Conservation (phyloP, 2,888 invertebrate genomes). For the Rutpela maculata region DNA sequence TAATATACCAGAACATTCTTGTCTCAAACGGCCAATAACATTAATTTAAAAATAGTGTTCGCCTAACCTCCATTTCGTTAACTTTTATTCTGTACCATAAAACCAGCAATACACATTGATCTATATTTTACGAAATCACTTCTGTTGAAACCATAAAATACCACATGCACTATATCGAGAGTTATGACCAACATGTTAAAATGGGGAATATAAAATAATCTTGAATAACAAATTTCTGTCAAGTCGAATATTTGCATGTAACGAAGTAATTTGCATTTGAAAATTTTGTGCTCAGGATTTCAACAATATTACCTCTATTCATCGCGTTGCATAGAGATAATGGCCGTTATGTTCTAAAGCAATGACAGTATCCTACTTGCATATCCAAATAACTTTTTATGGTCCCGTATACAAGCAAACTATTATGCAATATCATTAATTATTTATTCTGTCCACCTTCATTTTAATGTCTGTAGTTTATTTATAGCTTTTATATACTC, state of each 20-base stretch:
- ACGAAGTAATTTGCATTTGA: slow-evolving; percentile 57
- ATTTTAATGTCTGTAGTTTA: no score
- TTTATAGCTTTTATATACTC: no score
- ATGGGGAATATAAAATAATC: neutral
- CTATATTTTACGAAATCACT: neutral
- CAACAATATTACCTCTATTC: slow-evolving; percentile 40
- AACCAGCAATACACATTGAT: neutral
- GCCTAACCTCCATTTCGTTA: no score
- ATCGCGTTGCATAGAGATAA: slow-evolving; percentile 37
- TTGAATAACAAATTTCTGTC: slow-evolving; percentile 38
- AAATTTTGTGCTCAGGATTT: slow-evolving; percentile 49
- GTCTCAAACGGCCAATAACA: neutral
- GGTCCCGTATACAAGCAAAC: neutral
- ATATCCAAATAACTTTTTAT: slow-evolving; percentile 4
- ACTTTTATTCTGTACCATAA: neutral
- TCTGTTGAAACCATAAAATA: neutral
- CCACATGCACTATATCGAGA: neutral
- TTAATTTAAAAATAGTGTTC: neutral
- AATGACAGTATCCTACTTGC: slow-evolving; percentile 35
- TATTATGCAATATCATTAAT: neutral
- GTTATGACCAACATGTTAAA: neutral
- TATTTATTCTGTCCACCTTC: neutral
- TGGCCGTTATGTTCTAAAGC: slow-evolving; percentile 39
- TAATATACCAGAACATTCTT: neutral
- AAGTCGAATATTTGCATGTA: slow-evolving; percentile 54